A percentile compares a stretch with the other conserved stretches of the same genome.
Conservation (phyloP, 2,113 vertebrate genomes). For the Mormoops blainvillei region DNA sequence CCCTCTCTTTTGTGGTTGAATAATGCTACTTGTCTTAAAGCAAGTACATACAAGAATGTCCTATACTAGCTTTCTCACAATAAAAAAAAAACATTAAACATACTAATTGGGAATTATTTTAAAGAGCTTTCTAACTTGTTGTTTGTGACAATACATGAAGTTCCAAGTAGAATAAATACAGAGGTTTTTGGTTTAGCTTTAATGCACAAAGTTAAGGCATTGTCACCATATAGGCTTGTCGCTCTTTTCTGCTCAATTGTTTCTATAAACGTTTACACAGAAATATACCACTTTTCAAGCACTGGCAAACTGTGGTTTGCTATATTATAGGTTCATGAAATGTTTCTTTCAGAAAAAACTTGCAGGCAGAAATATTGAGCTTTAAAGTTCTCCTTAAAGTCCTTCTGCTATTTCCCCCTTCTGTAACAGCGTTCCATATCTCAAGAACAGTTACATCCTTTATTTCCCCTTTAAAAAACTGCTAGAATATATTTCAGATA, state of each 20-base stretch:
- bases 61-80: neutral
- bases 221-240: neutral
- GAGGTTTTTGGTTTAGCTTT: neutral
- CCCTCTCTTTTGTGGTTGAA: neutral
- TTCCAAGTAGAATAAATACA: constrained; percentile 6
- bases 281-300: neutral
- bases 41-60: neutral
- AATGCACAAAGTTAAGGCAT: neutral
- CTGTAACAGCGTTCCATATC: neutral
- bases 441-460: neutral
- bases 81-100: neutral
- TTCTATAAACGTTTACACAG: constrained; percentile 42
- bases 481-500: neutral
- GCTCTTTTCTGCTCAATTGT: constrained; percentile 11
- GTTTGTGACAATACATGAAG: constrained; percentile 8
- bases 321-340: neutral
- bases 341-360: neutral
- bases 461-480: neutral
- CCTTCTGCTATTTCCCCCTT: neutral
- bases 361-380: neutral
- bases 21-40: neutral
- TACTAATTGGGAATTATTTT: neutral
- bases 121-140: constrained; percentile 14
- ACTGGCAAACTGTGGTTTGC: neutral
- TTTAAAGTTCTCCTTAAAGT: neutral